phyloP scores from a whole-genome alignment of 2,888 invertebrate species.

The Drosophila ustulata region DNA sequence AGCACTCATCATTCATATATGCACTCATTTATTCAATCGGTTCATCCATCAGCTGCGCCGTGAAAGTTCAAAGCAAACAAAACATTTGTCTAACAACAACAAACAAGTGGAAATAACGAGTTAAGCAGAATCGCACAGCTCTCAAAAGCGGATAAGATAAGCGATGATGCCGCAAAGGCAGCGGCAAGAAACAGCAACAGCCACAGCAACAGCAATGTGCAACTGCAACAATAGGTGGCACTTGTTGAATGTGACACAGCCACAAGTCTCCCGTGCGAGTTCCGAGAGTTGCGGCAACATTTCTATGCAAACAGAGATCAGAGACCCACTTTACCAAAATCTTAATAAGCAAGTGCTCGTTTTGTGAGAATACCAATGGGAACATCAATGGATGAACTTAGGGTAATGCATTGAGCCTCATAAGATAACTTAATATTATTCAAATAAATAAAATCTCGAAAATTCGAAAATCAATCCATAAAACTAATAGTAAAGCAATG shows the following conservation, averaged over 20 bases:
- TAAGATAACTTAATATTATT: no score
- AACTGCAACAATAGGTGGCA: conserved; percentile 21
- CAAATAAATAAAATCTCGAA: no score
- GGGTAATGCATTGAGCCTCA: no score
- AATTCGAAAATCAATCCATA: no score
- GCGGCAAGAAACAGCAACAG: neutral
- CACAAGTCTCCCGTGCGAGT: neutral
- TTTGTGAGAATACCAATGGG: neutral
- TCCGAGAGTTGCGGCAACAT: conserved; percentile 21
- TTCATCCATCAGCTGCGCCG: conserved; percentile 26
- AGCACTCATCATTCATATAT: conserved; percentile 29
- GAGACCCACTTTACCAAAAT: neutral
- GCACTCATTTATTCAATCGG: conserved; percentile 42
- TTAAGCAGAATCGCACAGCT: conserved; percentile 26
- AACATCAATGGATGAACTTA: no score
- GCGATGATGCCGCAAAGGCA: conserved; percentile 25
- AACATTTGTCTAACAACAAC: conserved; percentile 54
- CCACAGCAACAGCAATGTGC: neutral
- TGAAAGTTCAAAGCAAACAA: conserved; percentile 65
- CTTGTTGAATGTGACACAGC: conserved; percentile 22
- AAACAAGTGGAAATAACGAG: conserved; percentile 18
- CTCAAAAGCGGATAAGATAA: conserved; percentile 27
- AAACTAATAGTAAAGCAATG: no score
- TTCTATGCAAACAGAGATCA: neutral
- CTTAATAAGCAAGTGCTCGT: neutral